These are phyloP conservation scores for Porites evermanni DNA, from an alignment of 92 coral and sea anemone species.

Conservation along the genomic window DNA sequence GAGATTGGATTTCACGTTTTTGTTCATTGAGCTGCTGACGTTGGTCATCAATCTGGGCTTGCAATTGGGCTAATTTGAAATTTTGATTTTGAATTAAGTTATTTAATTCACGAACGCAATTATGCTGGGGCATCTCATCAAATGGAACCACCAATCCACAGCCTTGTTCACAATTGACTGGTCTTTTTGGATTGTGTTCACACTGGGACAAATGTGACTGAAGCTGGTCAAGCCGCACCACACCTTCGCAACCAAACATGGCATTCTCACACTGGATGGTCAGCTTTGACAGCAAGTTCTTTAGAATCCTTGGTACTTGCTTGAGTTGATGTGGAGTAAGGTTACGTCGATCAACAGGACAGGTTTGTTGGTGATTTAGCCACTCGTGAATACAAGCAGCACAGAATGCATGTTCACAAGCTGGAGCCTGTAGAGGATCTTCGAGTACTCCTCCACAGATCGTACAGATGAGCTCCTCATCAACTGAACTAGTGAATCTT, in stretches of 20 bases:
- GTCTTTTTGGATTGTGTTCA: slow-evolving; percentile 91
- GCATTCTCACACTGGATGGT: slow-evolving; percentile 84
- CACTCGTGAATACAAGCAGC: slow-evolving; percentile 94
- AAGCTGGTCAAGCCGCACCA: slow-evolving; percentile 80
- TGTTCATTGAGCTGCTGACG: slow-evolving; percentile 92
- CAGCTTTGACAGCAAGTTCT: slow-evolving; percentile 87
- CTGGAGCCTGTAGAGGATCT: slow-evolving; percentile 91
- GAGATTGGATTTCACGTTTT: slow-evolving; percentile 82
- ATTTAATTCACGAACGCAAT: slow-evolving; percentile 89
- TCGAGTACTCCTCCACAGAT: slow-evolving; percentile 91
- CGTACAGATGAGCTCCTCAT: slow-evolving; percentile 89
- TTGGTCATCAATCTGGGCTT: slow-evolving; percentile 91
- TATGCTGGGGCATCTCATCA: slow-evolving; percentile 87
- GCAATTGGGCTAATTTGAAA: slow-evolving; percentile 82
- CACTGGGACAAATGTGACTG: slow-evolving; percentile 86
- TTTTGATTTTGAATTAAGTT: slow-evolving; percentile 85
- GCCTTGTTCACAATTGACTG: slow-evolving; percentile 88
- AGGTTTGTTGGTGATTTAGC: slow-evolving; percentile 85
- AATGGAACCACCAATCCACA: slow-evolving; percentile 92
- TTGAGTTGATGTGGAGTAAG: slow-evolving; percentile 84
- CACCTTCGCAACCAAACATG: slow-evolving; percentile 86
- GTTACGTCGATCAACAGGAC: slow-evolving; percentile 85
- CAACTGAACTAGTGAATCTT: slow-evolving; percentile 81
- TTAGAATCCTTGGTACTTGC: slow-evolving; percentile 89
- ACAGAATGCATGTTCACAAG: slow-evolving; percentile 96